These are phyloP conservation scores for Dryoscopus gambensis DNA, from an alignment of 2,113 vertebrate species.

Conservation along the genomic window DNA sequence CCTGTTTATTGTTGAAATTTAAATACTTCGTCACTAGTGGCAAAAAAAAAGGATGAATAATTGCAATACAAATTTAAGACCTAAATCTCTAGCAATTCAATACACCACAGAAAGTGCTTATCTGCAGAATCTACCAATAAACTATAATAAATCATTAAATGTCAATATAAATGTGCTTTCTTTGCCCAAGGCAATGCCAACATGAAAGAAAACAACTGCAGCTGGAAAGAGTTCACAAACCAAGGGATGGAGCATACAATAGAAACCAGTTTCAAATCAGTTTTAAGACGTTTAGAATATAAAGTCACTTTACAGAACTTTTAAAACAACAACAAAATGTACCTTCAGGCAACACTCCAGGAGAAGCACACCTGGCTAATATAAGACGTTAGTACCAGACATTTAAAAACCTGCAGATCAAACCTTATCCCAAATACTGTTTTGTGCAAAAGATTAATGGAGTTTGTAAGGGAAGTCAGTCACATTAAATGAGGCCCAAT, in stretches of 20 bases:
- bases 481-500: not conserved
- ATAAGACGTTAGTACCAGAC: not conserved
- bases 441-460: not conserved
- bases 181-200: slow-evolving; percentile 25
- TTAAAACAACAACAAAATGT: not conserved
- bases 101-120: not conserved
- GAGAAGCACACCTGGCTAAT: not conserved
- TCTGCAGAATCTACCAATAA: slow-evolving; percentile 35
- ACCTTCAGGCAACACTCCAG: not conserved
- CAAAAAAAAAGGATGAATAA: not conserved
- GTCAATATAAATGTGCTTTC: slow-evolving; percentile 28
- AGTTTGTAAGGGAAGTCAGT: not conserved
- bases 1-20: not conserved
- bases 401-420: not conserved
- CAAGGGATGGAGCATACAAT: not conserved
- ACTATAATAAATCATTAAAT: slow-evolving; percentile 48
- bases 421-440: not conserved
- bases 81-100: slow-evolving; percentile 9
- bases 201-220: slow-evolving; percentile 1
- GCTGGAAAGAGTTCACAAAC: not conserved
- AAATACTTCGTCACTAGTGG: not conserved
- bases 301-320: not conserved
- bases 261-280: not conserved
- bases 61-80: slow-evolving; percentile 28
- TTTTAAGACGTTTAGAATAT: not conserved